phyloP scores from a whole-genome alignment of 2,113 vertebrate genomes.

The Parus major region DNA sequence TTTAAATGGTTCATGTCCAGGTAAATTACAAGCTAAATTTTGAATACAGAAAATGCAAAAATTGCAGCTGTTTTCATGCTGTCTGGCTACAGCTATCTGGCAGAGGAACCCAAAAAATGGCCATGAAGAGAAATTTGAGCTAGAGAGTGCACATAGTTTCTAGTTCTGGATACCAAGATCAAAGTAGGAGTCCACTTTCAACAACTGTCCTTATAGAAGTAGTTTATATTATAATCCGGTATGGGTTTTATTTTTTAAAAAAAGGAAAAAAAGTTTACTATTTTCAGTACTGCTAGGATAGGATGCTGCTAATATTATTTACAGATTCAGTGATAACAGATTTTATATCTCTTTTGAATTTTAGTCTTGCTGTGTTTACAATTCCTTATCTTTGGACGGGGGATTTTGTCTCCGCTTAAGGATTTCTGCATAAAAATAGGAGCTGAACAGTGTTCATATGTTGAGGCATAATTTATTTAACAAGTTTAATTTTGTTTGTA shows the following conservation, averaged over 20 bases:
- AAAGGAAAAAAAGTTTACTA: neutral
- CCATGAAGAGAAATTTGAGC: neutral
- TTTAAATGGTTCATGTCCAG: neutral
- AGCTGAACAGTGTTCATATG: neutral
- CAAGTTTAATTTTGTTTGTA: neutral
- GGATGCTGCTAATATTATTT: neutral
- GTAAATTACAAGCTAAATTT: neutral
- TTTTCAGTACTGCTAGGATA: neutral
- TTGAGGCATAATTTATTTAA: neutral
- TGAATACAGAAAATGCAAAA: neutral
- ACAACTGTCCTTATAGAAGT: neutral
- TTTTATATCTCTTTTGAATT: neutral
- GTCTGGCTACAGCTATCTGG: neutral
- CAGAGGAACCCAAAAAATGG: neutral
- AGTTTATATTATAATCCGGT: neutral
- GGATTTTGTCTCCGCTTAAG: neutral
- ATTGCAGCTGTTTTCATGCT: neutral
- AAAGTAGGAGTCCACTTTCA: neutral
- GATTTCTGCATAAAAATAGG: neutral
- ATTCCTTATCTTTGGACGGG: neutral
- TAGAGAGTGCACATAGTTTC: neutral
- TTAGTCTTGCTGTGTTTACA: neutral
- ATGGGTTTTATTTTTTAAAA: neutral
- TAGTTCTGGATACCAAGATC: neutral
- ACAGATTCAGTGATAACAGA: neutral